phyloP scores from a whole-genome alignment of 2,113 vertebrate genomes.

The Saccopteryx bilineata region DNA sequence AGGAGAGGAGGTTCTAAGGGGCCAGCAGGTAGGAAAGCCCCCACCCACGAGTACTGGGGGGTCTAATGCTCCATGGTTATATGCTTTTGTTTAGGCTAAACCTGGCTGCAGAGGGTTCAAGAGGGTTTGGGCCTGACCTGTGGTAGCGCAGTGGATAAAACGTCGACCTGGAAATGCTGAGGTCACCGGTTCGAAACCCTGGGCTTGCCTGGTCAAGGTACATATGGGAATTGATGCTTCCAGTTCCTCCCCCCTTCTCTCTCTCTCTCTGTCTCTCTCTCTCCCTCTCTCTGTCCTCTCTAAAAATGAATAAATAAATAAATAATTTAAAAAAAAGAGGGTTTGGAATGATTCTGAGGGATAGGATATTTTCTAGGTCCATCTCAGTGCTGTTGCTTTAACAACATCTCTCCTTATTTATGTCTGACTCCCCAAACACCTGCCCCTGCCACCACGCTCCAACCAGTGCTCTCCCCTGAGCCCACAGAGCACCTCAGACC shows the following conservation, averaged over 20 bases:
- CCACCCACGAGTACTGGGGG: background rate
- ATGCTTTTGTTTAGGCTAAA: background rate
- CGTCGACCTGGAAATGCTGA: no score
- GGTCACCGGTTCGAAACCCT: no score
- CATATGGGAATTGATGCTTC: no score
- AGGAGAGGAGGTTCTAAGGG: background rate
- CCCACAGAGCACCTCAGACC: background rate
- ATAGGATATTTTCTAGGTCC: background rate
- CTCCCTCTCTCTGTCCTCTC: no score
- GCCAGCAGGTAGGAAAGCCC: background rate
- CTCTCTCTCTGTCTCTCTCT: no score
- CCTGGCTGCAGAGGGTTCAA: background rate
- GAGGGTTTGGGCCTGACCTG: no score
- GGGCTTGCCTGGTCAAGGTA: no score
- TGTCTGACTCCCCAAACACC: background rate
- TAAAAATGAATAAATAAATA: no score
- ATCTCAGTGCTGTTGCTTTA: background rate
- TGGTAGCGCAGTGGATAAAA: no score
- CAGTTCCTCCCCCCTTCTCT: no score
- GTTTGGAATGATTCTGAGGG: background rate
- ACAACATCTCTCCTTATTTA: background rate
- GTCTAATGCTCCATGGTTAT: fast-evolving
- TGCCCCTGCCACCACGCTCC: background rate
- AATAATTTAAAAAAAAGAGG: no score
- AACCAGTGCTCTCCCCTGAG: no score